Evolutionary conservation across 1,140 invertebrate species (phyloP).

Genomic region (Platyura marginata): DNA sequence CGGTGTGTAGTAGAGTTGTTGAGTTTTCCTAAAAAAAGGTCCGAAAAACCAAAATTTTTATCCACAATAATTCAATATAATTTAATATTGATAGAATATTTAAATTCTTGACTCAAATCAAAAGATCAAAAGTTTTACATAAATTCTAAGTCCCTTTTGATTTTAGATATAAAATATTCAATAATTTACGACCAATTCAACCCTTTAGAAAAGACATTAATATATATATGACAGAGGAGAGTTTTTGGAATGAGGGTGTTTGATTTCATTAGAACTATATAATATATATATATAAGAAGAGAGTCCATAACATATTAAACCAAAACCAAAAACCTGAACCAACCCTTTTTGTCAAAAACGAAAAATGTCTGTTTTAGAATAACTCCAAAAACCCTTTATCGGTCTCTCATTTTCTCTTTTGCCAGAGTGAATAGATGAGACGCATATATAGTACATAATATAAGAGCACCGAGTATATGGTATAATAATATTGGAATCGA

Average conservation of each 20-base stretch:
- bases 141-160: not conserved
- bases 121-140: not conserved
- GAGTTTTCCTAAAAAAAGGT: no score
- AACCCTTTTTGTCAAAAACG: not conserved
- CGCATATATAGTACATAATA: not conserved
- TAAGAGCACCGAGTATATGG: not conserved
- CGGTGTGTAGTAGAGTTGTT: no score
- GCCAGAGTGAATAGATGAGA: no score
- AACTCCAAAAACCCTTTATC: not conserved
- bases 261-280: not conserved
- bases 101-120: not conserved
- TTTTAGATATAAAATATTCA: not conserved
- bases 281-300: no score
- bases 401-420: not conserved
- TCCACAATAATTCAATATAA: no score
- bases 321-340: not conserved
- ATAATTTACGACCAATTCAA: not conserved
- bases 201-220: not conserved
- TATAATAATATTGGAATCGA: not conserved
- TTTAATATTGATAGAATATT: not conserved
- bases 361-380: not conserved
- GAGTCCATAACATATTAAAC: no score
- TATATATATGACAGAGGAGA: not conserved
- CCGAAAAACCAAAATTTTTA: no score
- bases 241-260: not conserved